phyloP scores from a whole-genome alignment of 2,113 vertebrate genomes.

The Protobothrops mucrosquamatus region DNA sequence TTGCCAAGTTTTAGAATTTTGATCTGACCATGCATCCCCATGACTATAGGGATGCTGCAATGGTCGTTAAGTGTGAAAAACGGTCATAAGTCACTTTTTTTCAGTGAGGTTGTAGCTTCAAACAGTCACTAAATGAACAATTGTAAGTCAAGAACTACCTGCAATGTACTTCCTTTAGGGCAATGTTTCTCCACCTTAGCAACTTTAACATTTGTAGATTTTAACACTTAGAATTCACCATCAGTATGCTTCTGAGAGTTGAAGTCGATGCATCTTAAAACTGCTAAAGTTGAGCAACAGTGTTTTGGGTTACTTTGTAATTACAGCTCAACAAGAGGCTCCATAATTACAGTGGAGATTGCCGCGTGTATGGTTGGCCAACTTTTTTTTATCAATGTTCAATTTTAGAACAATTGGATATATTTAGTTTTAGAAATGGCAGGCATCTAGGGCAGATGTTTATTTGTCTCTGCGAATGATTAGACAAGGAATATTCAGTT shows the following conservation, averaged over 20 bases:
- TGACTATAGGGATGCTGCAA: not conserved
- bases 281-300: not conserved
- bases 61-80: not conserved
- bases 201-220: not conserved
- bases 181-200: not conserved
- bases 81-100: not conserved
- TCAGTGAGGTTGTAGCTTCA: not conserved
- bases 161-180: not conserved
- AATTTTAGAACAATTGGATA: not conserved
- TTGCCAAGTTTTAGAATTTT: not conserved
- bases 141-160: no score
- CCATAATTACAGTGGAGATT: not conserved
- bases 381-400: not conserved
- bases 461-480: not conserved
- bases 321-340: not conserved
- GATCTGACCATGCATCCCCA: not conserved
- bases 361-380: not conserved
- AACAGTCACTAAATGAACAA: not conserved
- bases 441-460: not conserved
- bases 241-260: not conserved
- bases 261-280: not conserved
- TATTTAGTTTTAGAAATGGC: not conserved
- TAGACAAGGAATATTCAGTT: not conserved
- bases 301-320: not conserved
- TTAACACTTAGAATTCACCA: not conserved